Percentiles rank a stretch among this genome's conserved stretches.
Conservation (phyloP, 2,888 invertebrate genomes). For the Leptopterna dolabrata region DNA sequence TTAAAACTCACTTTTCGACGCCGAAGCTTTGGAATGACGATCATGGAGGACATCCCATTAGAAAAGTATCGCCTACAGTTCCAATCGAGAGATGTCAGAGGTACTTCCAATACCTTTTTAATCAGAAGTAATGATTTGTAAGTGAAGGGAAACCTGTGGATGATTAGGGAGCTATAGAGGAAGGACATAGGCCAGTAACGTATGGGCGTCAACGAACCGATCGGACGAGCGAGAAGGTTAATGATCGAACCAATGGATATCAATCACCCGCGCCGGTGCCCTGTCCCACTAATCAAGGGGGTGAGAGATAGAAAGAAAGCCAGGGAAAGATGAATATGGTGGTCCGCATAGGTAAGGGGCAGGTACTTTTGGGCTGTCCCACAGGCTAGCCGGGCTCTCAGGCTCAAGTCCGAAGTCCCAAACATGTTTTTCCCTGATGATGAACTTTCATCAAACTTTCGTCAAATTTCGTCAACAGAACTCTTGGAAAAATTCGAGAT, state of each 20-base stretch:
- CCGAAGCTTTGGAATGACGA: no score
- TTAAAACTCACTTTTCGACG: no score
- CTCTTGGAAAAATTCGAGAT: no score
- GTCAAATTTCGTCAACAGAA: no score
- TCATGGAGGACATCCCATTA: no score
- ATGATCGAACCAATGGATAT: constrained; percentile 4
- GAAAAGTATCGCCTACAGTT: neutral
- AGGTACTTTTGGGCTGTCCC: no score
- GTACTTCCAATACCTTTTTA: constrained; percentile 16
- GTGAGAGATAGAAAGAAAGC: neutral
- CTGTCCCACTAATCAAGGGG: constrained; percentile 1
- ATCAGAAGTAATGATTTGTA: constrained; percentile 35
- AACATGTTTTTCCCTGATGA: no score
- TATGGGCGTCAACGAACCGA: neutral
- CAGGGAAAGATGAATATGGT: neutral
- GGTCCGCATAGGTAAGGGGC: no score
- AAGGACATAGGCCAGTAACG: neutral
- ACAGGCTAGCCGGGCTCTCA: no score
- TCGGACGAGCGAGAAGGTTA: constrained; percentile 11
- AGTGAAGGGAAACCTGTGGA: neutral
- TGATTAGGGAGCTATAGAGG: constrained; percentile 19
- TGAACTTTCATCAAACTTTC: no score
- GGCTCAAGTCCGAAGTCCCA: no score
- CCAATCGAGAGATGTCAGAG: neutral
- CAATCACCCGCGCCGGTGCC: neutral